Base-by-base conservation (phyloP, 2,113 vertebrate species). In the Loxodonta africana region DNA sequence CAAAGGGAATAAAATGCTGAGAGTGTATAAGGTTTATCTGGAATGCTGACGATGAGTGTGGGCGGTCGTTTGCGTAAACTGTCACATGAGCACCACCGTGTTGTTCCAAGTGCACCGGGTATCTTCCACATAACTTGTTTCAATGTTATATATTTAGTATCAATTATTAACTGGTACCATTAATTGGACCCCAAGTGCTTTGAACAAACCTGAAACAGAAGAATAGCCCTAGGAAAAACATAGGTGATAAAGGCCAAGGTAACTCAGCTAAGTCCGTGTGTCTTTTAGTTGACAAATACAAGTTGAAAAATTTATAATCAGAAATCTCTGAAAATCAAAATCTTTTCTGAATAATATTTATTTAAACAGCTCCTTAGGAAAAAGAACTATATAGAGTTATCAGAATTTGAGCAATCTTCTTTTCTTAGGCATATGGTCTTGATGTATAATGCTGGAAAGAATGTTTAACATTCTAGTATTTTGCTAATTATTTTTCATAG, bases 91-190 rank as follows among this genome's bases (percentile, higher is more conserved):
- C 83, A 62, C 15, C 46, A 37, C 91, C 93, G 71, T 46, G 5
- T 60, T 90, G 46, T 85, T 57, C 23, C n/a, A 90, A 44, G n/a
- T 30, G 86, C 25, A 69, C 41, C 76, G 62, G 14, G 41, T 62
- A 60, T n/a, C 30, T 2, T 76, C 21, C 10, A n/a, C 41, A 17
- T 51, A 26, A 77, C 17, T 94, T 83, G 5, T 90, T 44, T 80
- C 81, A 81, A 23, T 53, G 41, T 57, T 85, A 30, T 57, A 80
- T 60, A 62, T 83, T 97, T 86, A 88, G 1, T 83, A 51, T 86
- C 8, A 90, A 33, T 84, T 82, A 83, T 91, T 94, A 92, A 46
- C 88, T 91, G 44, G 21, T 62, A 23, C 6, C 8, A 30, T 63
- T 48, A 62, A 62, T 91, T 57, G 51, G 17, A 76, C 6, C 5